A percentile compares a stretch with the other conserved stretches of the same genome.
phyloP scores from a whole-genome alignment of 2,113 vertebrate genomes.

The Empidonax traillii region DNA sequence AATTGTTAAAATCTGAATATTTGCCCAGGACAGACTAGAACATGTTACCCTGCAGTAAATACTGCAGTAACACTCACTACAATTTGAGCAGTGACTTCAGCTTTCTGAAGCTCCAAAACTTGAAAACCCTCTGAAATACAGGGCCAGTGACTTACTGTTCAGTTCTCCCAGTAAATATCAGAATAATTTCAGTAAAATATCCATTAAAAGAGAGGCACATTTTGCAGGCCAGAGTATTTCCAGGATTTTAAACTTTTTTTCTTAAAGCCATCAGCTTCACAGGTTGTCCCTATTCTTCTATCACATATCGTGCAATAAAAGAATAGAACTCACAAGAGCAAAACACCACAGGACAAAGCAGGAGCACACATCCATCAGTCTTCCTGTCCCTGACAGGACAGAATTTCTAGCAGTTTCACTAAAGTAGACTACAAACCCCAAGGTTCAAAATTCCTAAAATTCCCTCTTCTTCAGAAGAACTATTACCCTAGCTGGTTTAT shows the following conservation, averaged over 20 bases:
- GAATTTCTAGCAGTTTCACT: not conserved
- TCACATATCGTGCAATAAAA: not conserved
- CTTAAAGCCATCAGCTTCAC: not conserved
- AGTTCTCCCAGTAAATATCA: constrained; percentile 38
- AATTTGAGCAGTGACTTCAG: constrained; percentile 2
- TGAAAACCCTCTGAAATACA: not conserved
- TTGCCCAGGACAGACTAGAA: not conserved
- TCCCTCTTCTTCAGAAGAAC: not conserved
- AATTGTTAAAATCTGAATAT: not conserved
- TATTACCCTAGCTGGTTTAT: not conserved
- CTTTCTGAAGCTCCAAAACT: constrained; percentile 39
- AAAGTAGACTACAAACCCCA: not conserved
- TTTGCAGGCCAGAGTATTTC: constrained; percentile 43
- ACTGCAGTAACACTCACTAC: not conserved
- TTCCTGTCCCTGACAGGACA: not conserved
- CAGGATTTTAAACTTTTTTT: not conserved
- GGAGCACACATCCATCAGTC: not conserved
- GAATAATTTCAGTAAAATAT: constrained; percentile 60
- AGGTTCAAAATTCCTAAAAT: not conserved
- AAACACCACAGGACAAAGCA: not conserved
- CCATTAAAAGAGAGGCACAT: constrained; percentile 48
- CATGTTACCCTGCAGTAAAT: not conserved
- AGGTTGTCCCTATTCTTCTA: not conserved
- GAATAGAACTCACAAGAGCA: not conserved
- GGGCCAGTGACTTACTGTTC: constrained; percentile 44